phyloP scores from a whole-genome alignment of 2,113 vertebrate species.

The Psephotus haematonotus region DNA sequence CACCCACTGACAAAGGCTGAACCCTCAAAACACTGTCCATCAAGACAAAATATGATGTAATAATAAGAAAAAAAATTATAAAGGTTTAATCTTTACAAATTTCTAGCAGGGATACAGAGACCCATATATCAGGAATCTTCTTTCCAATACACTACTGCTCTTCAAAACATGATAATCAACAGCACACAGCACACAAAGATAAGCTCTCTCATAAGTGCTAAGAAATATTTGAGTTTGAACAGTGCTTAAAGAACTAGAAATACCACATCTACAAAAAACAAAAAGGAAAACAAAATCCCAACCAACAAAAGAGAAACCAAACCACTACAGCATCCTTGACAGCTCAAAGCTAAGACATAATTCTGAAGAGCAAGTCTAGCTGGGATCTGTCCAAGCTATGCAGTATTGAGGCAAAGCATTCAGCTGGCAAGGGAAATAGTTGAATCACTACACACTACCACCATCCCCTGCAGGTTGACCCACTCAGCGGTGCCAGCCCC shows the following conservation, averaged over 20 bases:
- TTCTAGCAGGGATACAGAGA: not conserved
- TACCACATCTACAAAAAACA: not conserved
- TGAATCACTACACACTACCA: not conserved
- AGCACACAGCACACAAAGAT: not conserved
- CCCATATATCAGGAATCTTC: not conserved
- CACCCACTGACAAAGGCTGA: not conserved
- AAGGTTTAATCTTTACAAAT: not conserved
- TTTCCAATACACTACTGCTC: not conserved
- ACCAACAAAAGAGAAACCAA: not conserved
- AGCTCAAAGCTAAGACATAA: not conserved
- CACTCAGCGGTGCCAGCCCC: not conserved
- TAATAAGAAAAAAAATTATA: not conserved
- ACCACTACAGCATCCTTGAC: not conserved
- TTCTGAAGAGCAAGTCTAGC: not conserved
- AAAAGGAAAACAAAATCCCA: not conserved
- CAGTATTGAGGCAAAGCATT: not conserved
- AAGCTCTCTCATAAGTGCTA: not conserved
- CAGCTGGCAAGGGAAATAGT: not conserved
- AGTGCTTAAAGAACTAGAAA: not conserved
- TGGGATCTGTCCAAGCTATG: not conserved
- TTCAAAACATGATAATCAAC: not conserved
- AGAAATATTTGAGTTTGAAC: not conserved
- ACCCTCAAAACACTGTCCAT: not conserved
- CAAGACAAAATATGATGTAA: not conserved
- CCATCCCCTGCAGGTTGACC: constrained; percentile 6